Evolutionary conservation across 2,797 vertebrate species (phyloP).

Genomic region (Oryzias dopingdopingensis): DNA sequence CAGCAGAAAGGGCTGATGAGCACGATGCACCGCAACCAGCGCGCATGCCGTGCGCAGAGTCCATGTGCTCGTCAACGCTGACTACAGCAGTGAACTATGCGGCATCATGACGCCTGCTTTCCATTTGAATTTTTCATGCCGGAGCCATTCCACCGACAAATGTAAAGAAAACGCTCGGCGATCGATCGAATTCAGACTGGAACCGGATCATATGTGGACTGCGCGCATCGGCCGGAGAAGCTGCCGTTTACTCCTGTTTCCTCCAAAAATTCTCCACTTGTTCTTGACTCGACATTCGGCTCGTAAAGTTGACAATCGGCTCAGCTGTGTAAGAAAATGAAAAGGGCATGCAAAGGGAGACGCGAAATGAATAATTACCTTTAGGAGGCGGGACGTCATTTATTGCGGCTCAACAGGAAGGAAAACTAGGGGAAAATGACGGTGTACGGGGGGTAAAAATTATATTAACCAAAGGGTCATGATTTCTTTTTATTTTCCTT

Average conservation of each 20-base stretch:
- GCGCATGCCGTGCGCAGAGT: constrained; percentile 76
- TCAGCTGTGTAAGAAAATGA: constrained; percentile 33
- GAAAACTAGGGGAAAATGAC: constrained; percentile 36
- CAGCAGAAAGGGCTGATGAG: constrained; percentile 37
- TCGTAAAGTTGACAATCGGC: constrained; percentile 43
- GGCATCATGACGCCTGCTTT: constrained; percentile 57
- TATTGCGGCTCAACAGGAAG: constrained; percentile 62
- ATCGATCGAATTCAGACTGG: constrained; percentile 1
- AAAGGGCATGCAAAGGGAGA: constrained; percentile 63
- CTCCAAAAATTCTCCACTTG: constrained; percentile 11
- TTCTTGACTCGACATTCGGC: constrained; percentile 28
- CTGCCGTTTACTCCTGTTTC: constrained; percentile 1
- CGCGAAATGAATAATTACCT: constrained; percentile 75
- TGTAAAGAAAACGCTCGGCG: constrained; percentile 1
- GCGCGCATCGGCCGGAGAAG: background rate
- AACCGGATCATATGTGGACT: constrained; percentile 6
- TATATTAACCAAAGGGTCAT: constrained; percentile 55
- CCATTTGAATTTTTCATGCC: constrained; percentile 70
- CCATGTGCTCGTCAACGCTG: constrained; percentile 74
- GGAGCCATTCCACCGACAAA: constrained; percentile 13
- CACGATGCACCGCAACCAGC: constrained; percentile 74
- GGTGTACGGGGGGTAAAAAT: constrained; percentile 28
- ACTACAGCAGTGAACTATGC: constrained; percentile 58
- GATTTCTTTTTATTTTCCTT: constrained; percentile 44
- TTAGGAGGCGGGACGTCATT: constrained; percentile 69